Evolutionary conservation across 2,888 invertebrate genomes (phyloP).

Genomic region (Apotomis betuletana): DNA sequence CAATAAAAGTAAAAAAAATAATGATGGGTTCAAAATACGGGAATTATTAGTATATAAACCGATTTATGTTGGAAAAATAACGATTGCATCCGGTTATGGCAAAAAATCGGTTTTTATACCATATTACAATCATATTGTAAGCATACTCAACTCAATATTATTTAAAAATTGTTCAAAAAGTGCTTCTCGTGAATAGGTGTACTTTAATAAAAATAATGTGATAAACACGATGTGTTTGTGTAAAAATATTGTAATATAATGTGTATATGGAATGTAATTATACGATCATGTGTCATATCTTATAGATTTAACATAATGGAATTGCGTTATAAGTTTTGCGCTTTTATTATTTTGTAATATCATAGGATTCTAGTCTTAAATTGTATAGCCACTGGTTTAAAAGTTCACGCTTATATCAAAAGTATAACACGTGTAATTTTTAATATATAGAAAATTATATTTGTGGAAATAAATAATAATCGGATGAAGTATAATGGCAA

Average conservation of each 20-base stretch:
- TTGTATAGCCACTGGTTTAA: constrained; percentile 32
- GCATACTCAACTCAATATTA: no score
- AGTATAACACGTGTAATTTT: constrained; percentile 23
- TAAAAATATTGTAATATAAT: constrained; percentile 59
- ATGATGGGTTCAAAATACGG: no score
- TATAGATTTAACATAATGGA: constrained; percentile 37
- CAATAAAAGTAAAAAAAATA: neutral
- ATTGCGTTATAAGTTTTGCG: constrained; percentile 40
- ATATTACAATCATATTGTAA: no score
- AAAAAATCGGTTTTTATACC: no score
- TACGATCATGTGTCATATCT: constrained; percentile 64
- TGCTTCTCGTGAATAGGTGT: constrained; percentile 11
- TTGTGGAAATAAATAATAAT: constrained; percentile 5
- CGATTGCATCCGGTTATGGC: no score
- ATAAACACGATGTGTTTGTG: constrained; percentile 69
- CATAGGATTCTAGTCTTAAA: constrained; percentile 60
- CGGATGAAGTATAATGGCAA: constrained; percentile 13
- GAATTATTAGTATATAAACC: no score
- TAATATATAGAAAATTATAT: constrained; percentile 21
- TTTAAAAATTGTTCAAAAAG: neutral
- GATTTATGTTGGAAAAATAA: no score
- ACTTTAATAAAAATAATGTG: constrained; percentile 59
- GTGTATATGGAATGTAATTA: constrained; percentile 67
- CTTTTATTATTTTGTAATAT: constrained; percentile 48
- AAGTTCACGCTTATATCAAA: constrained; percentile 22